Base-by-base conservation (phyloP, 2,888 invertebrate genomes). In the Nomada flava region DNA sequence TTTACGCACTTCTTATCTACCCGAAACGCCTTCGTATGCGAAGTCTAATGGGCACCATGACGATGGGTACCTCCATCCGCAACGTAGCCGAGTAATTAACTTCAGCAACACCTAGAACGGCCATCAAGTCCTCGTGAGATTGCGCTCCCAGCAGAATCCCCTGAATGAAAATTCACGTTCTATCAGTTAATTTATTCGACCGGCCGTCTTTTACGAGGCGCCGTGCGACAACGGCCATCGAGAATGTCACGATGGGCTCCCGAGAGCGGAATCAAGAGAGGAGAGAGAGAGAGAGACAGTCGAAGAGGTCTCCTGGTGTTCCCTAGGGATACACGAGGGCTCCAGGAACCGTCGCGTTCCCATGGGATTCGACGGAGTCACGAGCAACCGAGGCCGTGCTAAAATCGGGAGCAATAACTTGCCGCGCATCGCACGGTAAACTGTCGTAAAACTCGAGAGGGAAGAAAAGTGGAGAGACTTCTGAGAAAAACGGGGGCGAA, bases 391-490 rank as follows among this genome's bases (percentile, higher is more conserved):
- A 23, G 57, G 86, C 68, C 84, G 83, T 86, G 83, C 86, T 88
- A 84, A 89, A 90, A 91, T 88, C 89, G 85, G 82, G 82, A 84
- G 86, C 86, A 86, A 88, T 89, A 89, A 90, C 89, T 91, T 91
- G 87, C 85, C 90, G 88, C 87, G 82, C 84, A 86, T 87, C 84
- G 79, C 87, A 83, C 83, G 79, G 86, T 85, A 86, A 83, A 85
- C 84, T 86, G 60, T 86, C 84, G 85, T 86, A 88, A 84, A 88
- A 84, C 72, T 79, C 78, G 47, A 44, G 59, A 29, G 77, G 75
- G 69, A 73, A 63, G 72, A 69, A 62, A 74, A 73, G 70, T 20
- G 42, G 53, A 63, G 63, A 47, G 55, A 26, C 44, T 44, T 10
- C 67, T 62, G 74, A 64, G 73, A 76, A 76, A 64, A 82, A 84